phyloP scores from a whole-genome alignment of 1,140 invertebrate genomes.

The Camponotus vicinus region DNA sequence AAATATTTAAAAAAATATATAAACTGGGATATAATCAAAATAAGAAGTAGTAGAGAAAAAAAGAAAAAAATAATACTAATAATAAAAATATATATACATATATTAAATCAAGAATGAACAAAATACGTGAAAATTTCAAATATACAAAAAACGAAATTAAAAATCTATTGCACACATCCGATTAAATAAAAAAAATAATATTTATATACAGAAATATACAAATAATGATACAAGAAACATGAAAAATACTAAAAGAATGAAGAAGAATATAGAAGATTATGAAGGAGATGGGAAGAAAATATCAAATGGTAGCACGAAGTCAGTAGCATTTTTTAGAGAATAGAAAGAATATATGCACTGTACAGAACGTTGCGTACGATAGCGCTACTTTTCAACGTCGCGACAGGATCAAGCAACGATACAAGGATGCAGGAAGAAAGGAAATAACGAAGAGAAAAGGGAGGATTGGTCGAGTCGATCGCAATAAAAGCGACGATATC shows the following conservation, averaged over 20 bases:
- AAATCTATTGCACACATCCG: constrained; percentile 16
- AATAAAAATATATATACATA: no score
- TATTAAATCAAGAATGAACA: not conserved
- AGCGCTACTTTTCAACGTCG: constrained; percentile 32
- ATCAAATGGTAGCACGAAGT: constrained; percentile 24
- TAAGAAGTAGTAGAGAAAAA: no score
- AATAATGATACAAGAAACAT: constrained; percentile 2
- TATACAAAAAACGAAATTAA: not conserved
- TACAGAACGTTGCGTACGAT: constrained; percentile 16
- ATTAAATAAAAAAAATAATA: not conserved
- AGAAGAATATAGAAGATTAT: not conserved
- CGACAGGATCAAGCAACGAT: constrained; percentile 22
- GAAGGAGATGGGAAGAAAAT: constrained; percentile 32
- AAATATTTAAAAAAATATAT: no score
- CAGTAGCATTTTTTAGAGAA: not conserved
- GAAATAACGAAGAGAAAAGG: constrained; percentile 23
- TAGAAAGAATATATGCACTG: not conserved
- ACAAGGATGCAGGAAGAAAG: not conserved
- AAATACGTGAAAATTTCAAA: not conserved
- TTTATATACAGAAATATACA: not conserved
- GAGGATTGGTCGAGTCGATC: constrained; percentile 49
- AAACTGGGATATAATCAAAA: no score
- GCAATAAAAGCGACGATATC: constrained; percentile 45
- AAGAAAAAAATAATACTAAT: no score
- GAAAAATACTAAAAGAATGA: not conserved